phyloP scores from a whole-genome alignment of 2,113 vertebrate genomes.

The Heptranchias perlo region DNA sequence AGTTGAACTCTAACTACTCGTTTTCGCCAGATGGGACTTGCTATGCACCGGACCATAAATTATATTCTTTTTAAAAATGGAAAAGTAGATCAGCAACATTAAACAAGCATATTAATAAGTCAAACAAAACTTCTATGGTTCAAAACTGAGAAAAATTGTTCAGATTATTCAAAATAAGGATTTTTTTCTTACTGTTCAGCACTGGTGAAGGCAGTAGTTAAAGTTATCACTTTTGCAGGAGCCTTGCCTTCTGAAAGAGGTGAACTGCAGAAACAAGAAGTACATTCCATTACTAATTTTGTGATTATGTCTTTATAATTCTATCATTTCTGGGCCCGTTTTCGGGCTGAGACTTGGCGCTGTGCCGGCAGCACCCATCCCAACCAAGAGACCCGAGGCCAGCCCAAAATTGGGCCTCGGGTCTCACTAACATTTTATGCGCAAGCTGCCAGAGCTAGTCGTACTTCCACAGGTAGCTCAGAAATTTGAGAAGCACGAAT shows the following conservation, averaged over 20 bases:
- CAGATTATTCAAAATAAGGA: not conserved
- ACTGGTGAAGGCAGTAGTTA: not conserved
- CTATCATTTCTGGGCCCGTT: too few relatives aligned
- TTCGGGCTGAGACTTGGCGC: not conserved
- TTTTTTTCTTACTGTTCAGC: constrained; percentile 23
- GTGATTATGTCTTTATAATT: not conserved
- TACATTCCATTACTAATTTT: not conserved
- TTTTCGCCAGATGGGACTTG: not conserved
- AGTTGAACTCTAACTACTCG: not conserved
- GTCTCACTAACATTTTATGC: not conserved
- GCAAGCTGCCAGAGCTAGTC: not conserved
- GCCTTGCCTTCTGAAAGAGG: not conserved
- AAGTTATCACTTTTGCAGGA: constrained; percentile 14
- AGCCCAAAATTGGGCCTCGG: not conserved
- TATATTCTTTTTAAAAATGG: not conserved
- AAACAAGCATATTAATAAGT: not conserved
- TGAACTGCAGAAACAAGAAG: not conserved
- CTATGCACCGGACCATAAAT: not conserved
- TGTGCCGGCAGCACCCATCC: too few relatives aligned
- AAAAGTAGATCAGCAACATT: not conserved
- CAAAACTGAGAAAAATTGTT: too few relatives aligned
- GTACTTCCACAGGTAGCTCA: too few relatives aligned
- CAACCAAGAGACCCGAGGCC: not conserved
- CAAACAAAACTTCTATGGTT: not conserved
- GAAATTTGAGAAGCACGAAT: too few relatives aligned